A percentile compares a stretch with the other conserved stretches of the same genome.
phyloP scores from a whole-genome alignment of 30 jellyfish, hydroid and myxozoan genomes.

The Catostylus mosaicus region DNA sequence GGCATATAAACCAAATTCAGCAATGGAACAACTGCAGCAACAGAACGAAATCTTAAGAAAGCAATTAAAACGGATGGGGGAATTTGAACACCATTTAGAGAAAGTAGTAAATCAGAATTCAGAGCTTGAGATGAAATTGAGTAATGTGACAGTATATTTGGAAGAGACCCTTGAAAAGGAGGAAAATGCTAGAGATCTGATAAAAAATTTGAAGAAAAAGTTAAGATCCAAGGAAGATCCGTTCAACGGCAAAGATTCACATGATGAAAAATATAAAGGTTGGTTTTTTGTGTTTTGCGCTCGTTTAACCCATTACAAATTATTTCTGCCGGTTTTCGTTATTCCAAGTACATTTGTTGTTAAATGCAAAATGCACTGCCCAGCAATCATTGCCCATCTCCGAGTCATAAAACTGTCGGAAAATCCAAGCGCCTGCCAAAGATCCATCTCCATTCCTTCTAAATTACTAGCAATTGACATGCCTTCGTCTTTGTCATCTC shows the following conservation, averaged over 20 bases:
- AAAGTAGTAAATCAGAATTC: neutral
- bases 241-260: neutral
- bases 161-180: slow-evolving; percentile 1
- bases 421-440: too few relatives aligned
- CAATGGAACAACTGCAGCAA: neutral
- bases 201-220: neutral
- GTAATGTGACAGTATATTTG: slow-evolving; percentile 5
- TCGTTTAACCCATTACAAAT: too few relatives aligned
- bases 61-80: neutral
- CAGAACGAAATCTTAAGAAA: neutral
- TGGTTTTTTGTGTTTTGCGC: too few relatives aligned
- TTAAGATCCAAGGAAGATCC: neutral
- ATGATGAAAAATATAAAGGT: too few relatives aligned
- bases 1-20: neutral
- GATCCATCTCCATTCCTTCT: too few relatives aligned
- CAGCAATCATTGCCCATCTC: too few relatives aligned
- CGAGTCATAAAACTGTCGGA: too few relatives aligned
- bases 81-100: neutral
- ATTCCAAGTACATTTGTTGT: too few relatives aligned
- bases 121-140: neutral
- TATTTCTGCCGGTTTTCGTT: too few relatives aligned
- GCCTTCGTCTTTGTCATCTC: too few relatives aligned
- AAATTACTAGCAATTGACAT: too few relatives aligned
- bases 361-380: too few relatives aligned
- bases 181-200: neutral